Evolutionary conservation across 1,140 invertebrate species (phyloP).

Genomic region (Meloidogyne hapla): DNA sequence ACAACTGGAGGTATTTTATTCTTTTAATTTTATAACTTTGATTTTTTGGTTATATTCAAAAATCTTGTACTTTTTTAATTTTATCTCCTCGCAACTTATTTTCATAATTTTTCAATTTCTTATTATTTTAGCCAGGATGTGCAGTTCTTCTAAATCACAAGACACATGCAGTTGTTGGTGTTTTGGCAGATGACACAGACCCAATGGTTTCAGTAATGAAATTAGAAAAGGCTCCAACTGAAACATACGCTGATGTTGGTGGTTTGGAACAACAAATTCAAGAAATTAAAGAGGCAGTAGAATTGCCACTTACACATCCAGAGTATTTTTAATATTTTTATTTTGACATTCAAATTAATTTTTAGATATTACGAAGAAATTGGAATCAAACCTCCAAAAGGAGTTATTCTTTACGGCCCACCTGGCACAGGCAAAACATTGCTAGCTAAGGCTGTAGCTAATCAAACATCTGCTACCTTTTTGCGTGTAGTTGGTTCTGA

Average conservation of each 20-base stretch:
- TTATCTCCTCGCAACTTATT: no score
- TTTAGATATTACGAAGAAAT: constrained; percentile 93
- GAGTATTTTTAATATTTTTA: constrained; percentile 70
- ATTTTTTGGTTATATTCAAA: no score
- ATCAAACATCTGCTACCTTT: constrained; percentile 99
- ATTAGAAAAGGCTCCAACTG: constrained; percentile 96
- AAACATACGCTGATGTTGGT: constrained; percentile 99
- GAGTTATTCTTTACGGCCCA: constrained; percentile 95
- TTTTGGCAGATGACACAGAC: constrained; percentile 97
- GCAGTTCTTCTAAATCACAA: constrained; percentile 98
- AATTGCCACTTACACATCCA: constrained; percentile 95
- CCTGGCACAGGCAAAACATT: constrained; percentile 98
- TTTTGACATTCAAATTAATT: background rate
- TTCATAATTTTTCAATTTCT: no score
- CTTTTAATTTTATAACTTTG: background rate
- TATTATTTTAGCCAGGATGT: constrained; percentile 77
- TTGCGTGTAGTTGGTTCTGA: constrained; percentile 96
- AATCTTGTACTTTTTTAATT: no score
- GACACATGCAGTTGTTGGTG: constrained; percentile 95
- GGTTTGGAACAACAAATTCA: constrained; percentile 99
- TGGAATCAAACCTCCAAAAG: constrained; percentile 99
- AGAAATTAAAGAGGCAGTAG: constrained; percentile 99
- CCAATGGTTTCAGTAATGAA: constrained; percentile 99
- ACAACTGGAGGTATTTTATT: constrained; percentile 77
- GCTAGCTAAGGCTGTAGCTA: constrained; percentile 96